Conservation (phyloP, 2,113 vertebrate genomes). For the Callocephalon fimbriatum region DNA sequence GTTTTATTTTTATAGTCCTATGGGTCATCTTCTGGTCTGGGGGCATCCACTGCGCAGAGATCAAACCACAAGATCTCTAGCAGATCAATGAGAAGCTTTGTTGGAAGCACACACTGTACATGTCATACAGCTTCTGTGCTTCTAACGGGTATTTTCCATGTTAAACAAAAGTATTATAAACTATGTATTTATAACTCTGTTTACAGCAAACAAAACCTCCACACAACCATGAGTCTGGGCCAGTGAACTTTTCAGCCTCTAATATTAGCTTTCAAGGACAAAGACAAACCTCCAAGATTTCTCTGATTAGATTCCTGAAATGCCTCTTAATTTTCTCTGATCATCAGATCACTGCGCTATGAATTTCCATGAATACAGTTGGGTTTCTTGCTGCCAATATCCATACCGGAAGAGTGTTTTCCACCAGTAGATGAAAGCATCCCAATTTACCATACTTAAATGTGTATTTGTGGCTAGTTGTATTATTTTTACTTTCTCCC, state of each 20-base stretch:
- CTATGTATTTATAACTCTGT: background rate
- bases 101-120: background rate
- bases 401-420: background rate
- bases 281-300: background rate
- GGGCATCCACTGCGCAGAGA: background rate
- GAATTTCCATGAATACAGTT: background rate
- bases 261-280: background rate
- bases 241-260: background rate
- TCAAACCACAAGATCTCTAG: background rate
- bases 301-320: background rate
- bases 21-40: background rate
- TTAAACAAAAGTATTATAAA: background rate
- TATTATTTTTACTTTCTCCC: background rate
- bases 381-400: background rate
- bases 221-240: rapidly evolving
- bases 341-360: background rate
- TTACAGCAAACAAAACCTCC: background rate
- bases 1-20: background rate
- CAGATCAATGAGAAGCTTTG: background rate
- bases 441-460: background rate
- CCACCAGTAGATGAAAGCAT: background rate
- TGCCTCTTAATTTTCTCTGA: background rate
- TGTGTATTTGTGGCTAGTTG: background rate
- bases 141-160: background rate
- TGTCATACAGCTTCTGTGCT: background rate